Conservation (phyloP, 1,140 invertebrate genomes). For the Fopius arisanus region DNA sequence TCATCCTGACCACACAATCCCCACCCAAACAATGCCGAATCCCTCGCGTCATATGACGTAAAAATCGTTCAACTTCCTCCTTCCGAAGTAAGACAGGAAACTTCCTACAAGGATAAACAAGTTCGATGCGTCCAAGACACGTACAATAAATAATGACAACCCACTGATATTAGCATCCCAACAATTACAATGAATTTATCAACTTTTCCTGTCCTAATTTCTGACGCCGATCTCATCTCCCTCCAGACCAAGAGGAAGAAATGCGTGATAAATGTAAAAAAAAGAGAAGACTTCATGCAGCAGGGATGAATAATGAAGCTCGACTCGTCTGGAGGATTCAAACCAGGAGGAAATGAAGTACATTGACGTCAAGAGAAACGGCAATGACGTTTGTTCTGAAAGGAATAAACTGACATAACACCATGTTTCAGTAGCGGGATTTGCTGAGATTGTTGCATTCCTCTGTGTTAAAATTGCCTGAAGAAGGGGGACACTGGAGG, state of each 20-base stretch:
- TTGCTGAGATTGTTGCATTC: background rate
- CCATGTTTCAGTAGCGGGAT: constrained; percentile 20
- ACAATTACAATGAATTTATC: background rate
- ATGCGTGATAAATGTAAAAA: no score
- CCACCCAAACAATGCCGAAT: no score
- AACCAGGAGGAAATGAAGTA: constrained; percentile 26
- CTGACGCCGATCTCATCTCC: background rate
- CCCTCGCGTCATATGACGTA: background rate
- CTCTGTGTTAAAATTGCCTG: background rate
- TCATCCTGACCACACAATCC: background rate
- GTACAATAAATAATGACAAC: background rate
- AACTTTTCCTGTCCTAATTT: background rate
- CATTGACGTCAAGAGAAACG: constrained; percentile 26
- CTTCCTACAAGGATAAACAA: background rate
- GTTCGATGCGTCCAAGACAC: background rate
- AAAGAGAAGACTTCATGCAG: no score
- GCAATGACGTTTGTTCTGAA: constrained; percentile 22
- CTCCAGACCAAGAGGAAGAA: no score
- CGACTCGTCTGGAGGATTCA: background rate
- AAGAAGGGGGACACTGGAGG: background rate
- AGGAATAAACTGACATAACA: constrained; percentile 27
- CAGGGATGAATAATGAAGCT: background rate
- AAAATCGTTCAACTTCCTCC: background rate
- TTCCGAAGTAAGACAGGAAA: background rate
- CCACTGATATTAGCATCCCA: background rate